Evolutionary conservation across 1,140 invertebrate genomes (phyloP), one percentile per base, ranked within the genome.

Genomic region (Galendromus occidentalis): DNA sequence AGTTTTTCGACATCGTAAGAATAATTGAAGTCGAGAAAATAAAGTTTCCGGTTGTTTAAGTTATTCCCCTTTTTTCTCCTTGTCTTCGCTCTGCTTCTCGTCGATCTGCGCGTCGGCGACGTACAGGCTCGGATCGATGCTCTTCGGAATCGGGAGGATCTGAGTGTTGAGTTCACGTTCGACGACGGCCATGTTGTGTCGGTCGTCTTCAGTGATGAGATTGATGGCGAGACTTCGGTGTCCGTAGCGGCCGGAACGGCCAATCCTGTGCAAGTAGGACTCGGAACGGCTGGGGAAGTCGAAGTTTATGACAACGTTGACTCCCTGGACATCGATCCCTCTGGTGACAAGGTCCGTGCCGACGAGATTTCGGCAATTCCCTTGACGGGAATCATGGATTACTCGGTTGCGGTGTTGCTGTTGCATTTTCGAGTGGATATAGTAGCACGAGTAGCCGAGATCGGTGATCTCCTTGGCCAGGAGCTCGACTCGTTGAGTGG

Each of bases 401-500:
- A 99, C 94, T 70, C 94, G 82, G 80, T 99, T 99, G 75, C 96
- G 84, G 77, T 94, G 89, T 68, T 86, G 85, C 78, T 99, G 96
- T 55, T 91, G 91, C 96, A 99, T 99, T 79, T 92, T 92, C 66
- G 96, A 94, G 76, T 99, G 96, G 71, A 99, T 99, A 75, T 98
- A 99, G 76, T 97, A 99, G 80, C 96, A 99, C 69, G 94, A 98
- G 75, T 98, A 99, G 18, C 94, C 95, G 69, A 99, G 81, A 77
- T 98, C 95, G 45, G 94, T 98, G 71, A 99, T 99, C 78, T 99
- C 99, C 80, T 98, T 98, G 18, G 96, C 95, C 70, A 99, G 79
- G 67, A 99, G 78, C 76, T 98, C 96, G 47, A 98, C 96, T 70
- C 96, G 85, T 80, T 98, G 93, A 68, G 95, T 98, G 42, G 93